These are phyloP conservation scores for Vanacampus margaritifer DNA, from an alignment of 2,113 vertebrate species.

Conservation along the genomic window DNA sequence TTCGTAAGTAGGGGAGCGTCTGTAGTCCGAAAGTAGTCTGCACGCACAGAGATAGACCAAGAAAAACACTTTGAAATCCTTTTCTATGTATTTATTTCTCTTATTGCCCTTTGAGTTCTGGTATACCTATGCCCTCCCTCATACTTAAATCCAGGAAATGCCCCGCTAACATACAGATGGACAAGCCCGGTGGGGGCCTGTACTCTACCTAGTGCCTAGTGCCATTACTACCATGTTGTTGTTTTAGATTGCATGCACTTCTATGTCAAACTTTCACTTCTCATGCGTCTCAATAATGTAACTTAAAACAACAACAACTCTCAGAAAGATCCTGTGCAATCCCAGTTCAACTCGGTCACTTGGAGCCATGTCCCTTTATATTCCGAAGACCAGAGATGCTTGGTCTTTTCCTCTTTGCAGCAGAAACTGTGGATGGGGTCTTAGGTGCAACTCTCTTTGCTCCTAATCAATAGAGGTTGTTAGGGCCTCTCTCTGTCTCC, in stretches of 20 bases:
- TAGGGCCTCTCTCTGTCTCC: conserved; percentile 28
- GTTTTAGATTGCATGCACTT: no score
- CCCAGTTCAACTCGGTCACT: conserved; percentile 3
- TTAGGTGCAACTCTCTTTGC: conserved; percentile 43
- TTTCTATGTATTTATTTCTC: no score
- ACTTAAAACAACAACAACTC: background rate
- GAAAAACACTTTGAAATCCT: no score
- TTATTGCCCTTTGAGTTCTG: background rate
- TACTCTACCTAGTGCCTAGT: background rate
- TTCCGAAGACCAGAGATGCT: conserved; percentile 4
- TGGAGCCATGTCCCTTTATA: conserved; percentile 9
- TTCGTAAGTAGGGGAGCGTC: no score
- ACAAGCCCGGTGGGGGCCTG: background rate
- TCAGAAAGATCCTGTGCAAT: background rate
- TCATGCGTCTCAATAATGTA: no score
- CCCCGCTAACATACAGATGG: background rate
- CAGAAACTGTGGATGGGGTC: conserved; percentile 13
- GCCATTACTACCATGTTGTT: background rate
- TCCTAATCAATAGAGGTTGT: conserved; percentile 54
- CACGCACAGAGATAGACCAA: conserved; percentile 2
- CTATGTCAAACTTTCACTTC: no score
- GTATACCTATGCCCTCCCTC: background rate
- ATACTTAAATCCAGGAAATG: background rate
- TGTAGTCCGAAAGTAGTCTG: no score
- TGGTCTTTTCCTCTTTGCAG: conserved; percentile 18